These are phyloP conservation scores for Petroica traversi DNA, from an alignment of 2,113 vertebrate species.

Conservation along the genomic window DNA sequence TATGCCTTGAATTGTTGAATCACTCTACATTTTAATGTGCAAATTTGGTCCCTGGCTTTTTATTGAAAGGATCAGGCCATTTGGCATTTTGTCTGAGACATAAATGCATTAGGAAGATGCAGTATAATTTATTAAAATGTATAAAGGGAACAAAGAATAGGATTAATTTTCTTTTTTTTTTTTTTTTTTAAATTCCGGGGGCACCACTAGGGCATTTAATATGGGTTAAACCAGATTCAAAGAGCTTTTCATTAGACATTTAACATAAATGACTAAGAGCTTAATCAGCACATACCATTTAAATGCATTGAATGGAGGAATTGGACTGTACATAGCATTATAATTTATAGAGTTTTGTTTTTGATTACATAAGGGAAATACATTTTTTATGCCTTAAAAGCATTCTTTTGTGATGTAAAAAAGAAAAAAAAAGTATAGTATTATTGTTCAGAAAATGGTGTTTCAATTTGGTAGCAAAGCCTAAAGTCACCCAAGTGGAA, in stretches of 20 bases:
- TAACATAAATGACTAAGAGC: slow-evolving; percentile 66
- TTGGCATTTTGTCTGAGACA: slow-evolving; percentile 58
- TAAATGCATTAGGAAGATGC: slow-evolving; percentile 55
- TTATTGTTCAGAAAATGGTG: slow-evolving; percentile 70
- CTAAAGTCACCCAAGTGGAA: slow-evolving; percentile 68
- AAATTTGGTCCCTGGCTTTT: slow-evolving; percentile 53
- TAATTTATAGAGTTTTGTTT: slow-evolving; percentile 75
- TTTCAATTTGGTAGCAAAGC: slow-evolving; percentile 67
- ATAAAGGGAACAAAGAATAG: slow-evolving; percentile 58
- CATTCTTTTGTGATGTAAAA: slow-evolving; percentile 66
- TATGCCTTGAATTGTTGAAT: not conserved
- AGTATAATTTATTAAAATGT: slow-evolving; percentile 70
- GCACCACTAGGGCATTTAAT: slow-evolving; percentile 58
- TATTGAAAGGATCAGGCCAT: slow-evolving; percentile 60
- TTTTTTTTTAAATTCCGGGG: slow-evolving; percentile 42
- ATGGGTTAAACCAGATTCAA: slow-evolving; percentile 63
- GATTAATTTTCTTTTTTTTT: slow-evolving; percentile 63
- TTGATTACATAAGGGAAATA: slow-evolving; percentile 76
- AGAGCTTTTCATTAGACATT: slow-evolving; percentile 72
- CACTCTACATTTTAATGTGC: slow-evolving; percentile 60
- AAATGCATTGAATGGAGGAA: slow-evolving; percentile 68
- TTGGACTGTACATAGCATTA: slow-evolving; percentile 65
- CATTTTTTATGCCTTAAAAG: slow-evolving; percentile 70
- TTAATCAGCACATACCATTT: slow-evolving; percentile 70
- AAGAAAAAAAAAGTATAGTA: slow-evolving; percentile 51